These are phyloP conservation scores for Lingula anatina DNA, from an alignment of 2,888 invertebrate species.

Conservation along the genomic window DNA sequence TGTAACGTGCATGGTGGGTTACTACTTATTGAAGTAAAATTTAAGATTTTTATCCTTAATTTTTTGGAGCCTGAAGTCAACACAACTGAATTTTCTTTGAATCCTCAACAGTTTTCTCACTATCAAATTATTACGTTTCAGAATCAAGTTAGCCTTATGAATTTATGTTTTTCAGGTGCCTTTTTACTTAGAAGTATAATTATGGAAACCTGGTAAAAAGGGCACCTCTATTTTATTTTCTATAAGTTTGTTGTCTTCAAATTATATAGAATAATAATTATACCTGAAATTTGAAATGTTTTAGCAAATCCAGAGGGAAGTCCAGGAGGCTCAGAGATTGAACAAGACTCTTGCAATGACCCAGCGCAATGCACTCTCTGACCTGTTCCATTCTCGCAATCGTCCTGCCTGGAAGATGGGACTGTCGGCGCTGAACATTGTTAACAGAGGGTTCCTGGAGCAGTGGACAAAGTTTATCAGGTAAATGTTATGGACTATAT, in stretches of 20 bases:
- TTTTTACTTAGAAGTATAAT: no score
- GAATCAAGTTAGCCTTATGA: no score
- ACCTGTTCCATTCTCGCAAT: conserved; percentile 48
- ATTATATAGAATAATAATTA: neutral
- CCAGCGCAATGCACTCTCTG: conserved; percentile 47
- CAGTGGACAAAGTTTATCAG: conserved; percentile 54
- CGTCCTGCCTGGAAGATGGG: conserved; percentile 39
- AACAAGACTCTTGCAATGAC: conserved; percentile 29
- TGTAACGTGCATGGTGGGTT: conserved; percentile 32
- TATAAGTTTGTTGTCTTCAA: neutral
- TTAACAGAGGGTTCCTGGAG: conserved; percentile 49
- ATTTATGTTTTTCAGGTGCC: no score
- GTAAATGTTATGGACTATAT: no score
- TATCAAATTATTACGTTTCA: no score
- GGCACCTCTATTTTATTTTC: neutral
- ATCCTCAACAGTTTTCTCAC: no score
- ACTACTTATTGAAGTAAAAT: no score
- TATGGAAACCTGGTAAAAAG: conserved; percentile 4
- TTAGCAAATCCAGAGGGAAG: conserved; percentile 1
- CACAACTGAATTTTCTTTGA: no score
- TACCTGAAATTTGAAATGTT: neutral
- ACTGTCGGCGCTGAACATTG: conserved; percentile 34
- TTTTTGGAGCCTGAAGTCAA: no score
- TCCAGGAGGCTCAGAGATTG: conserved; percentile 15
- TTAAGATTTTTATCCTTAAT: no score